These are phyloP conservation scores for Cyclopterus lumpus DNA, from an alignment of 2,797 vertebrate species.

Conservation along the genomic window DNA sequence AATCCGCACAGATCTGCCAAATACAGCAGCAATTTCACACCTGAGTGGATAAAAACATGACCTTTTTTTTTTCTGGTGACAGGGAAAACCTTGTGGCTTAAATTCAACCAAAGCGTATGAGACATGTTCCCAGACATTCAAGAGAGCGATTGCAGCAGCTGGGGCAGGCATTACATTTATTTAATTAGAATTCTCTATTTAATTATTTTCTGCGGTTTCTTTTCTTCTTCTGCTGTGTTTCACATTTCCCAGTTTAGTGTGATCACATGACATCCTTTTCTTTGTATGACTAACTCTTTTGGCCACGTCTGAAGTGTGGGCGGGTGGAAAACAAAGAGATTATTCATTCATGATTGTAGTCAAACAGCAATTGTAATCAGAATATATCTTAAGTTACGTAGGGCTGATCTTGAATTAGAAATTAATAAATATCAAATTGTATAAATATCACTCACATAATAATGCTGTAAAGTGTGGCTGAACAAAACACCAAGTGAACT, in stretches of 20 bases:
- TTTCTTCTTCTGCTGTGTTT: constrained; percentile 22
- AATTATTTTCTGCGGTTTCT: constrained; percentile 34
- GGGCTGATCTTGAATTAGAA: neutral
- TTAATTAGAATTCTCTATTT: constrained; percentile 38
- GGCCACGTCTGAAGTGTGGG: constrained; percentile 24
- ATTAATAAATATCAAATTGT: neutral
- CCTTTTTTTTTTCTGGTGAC: constrained; percentile 75
- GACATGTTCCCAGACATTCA: constrained; percentile 66
- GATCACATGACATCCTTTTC: constrained; percentile 19
- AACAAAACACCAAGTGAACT: neutral
- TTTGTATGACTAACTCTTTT: constrained; percentile 25
- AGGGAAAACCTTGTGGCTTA: constrained; percentile 62
- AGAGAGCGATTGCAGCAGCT: constrained; percentile 23
- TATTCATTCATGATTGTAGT: constrained; percentile 27
- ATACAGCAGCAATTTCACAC: constrained; percentile 84
- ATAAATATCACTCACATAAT: neutral
- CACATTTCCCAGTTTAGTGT: constrained; percentile 23
- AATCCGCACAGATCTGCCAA: constrained; percentile 78
- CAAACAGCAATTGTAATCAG: constrained; percentile 1
- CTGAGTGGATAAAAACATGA: constrained; percentile 81
- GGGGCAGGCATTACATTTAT: constrained; percentile 37
- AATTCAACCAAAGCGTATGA: constrained; percentile 56
- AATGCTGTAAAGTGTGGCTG: neutral
- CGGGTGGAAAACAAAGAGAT: constrained; percentile 10
- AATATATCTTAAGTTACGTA: neutral